These are phyloP conservation scores for Sandelia bainsii DNA, from an alignment of 2,797 vertebrate species.

Conservation along the genomic window DNA sequence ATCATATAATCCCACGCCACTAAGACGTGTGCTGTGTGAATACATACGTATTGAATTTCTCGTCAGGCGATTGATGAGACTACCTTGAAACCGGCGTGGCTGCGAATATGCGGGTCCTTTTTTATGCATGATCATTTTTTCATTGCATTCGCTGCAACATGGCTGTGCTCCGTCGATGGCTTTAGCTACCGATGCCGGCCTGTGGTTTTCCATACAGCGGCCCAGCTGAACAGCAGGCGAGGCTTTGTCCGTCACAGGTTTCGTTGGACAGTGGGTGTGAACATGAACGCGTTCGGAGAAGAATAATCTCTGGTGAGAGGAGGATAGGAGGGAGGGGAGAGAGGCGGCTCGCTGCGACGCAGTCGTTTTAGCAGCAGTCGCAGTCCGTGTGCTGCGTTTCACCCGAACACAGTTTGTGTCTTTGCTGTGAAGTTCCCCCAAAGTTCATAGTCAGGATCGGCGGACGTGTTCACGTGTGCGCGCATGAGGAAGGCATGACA, in stretches of 20 bases:
- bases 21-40: slow-evolving; percentile 4
- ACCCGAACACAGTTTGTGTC: background rate
- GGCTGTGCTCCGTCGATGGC: slow-evolving; percentile 62
- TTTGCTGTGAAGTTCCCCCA: slow-evolving; percentile 2
- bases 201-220: slow-evolving; percentile 20
- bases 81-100: slow-evolving; percentile 69
- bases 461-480: slow-evolving; percentile 27
- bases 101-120: slow-evolving; percentile 76
- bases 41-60: slow-evolving; percentile 71
- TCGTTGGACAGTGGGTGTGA: slow-evolving; percentile 38
- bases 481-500: slow-evolving; percentile 26
- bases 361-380: slow-evolving; percentile 45
- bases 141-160: slow-evolving; percentile 70
- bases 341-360: slow-evolving; percentile 51
- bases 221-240: slow-evolving; percentile 22
- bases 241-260: slow-evolving; percentile 28
- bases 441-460: slow-evolving; percentile 23
- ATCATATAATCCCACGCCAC: background rate
- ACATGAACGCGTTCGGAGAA: slow-evolving; percentile 76
- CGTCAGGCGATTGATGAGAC: slow-evolving; percentile 76
- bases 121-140: slow-evolving; percentile 34
- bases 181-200: slow-evolving; percentile 51
- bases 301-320: slow-evolving; percentile 80
- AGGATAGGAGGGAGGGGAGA: slow-evolving; percentile 39
- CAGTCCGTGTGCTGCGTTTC: slow-evolving; percentile 33